phyloP scores from a whole-genome alignment of 2,888 invertebrate species.

The Cephus sareptanus region DNA sequence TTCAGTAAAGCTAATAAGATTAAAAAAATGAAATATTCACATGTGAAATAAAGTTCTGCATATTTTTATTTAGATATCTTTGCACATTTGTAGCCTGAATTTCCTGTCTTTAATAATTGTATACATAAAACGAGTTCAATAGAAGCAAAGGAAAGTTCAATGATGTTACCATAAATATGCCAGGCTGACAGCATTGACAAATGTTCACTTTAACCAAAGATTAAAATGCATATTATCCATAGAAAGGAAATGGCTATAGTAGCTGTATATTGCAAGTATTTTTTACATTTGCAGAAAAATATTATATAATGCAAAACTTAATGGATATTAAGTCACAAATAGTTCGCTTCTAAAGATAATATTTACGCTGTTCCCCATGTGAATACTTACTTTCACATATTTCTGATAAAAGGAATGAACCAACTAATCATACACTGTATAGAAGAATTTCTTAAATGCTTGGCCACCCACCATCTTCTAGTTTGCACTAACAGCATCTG shows the following conservation, averaged over 20 bases:
- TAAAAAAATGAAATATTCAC: background rate
- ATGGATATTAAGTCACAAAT: background rate
- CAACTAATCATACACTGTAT: background rate
- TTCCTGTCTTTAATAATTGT: background rate
- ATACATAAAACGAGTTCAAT: background rate
- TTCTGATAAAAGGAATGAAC: background rate
- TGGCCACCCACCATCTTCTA: background rate
- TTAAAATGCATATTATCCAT: background rate
- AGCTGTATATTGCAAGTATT: background rate
- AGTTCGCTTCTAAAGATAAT: background rate
- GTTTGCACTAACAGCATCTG: background rate
- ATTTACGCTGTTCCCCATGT: background rate
- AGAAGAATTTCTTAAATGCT: background rate
- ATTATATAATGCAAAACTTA: background rate
- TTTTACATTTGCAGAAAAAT: background rate
- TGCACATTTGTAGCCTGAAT: background rate
- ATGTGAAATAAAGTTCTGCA: background rate
- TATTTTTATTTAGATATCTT: background rate
- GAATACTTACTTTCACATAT: background rate
- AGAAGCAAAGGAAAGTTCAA: too few species aligned
- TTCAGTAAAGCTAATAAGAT: background rate
- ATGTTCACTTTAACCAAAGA: background rate
- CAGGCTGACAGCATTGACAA: background rate
- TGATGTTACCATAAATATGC: background rate
- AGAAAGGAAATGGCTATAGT: background rate